Evolutionary conservation across 2,113 vertebrate species (phyloP).

Genomic region (Coreoperca whiteheadi): DNA sequence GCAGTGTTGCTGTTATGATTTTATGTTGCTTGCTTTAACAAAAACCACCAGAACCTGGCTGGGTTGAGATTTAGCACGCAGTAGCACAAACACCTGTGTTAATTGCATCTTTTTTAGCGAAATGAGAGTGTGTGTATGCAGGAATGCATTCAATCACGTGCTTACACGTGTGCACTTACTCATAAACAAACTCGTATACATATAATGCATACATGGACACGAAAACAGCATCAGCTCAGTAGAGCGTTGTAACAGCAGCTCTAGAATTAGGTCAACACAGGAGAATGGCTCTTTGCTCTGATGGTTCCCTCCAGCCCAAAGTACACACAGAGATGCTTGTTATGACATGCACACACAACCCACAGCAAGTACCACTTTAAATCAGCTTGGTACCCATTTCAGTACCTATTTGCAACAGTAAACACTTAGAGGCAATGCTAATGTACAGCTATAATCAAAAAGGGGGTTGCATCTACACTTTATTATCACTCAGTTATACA

Average conservation of each 20-base stretch:
- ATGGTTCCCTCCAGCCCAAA: conserved; percentile 62
- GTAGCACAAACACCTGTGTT: conserved; percentile 28
- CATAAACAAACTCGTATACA: conserved; percentile 38
- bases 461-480: neutral
- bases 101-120: conserved; percentile 41
- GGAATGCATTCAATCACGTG: conserved; percentile 26
- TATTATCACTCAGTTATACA: conserved; percentile 42
- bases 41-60: conserved; percentile 18
- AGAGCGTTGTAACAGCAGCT: conserved; percentile 66
- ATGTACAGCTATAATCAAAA: neutral
- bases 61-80: conserved; percentile 9
- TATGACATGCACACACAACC: conserved; percentile 47
- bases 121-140: conserved; percentile 3
- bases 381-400: conserved; percentile 2
- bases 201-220: conserved; percentile 24
- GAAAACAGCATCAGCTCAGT: conserved; percentile 59
- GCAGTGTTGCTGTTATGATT: conserved; percentile 26
- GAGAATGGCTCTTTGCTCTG: conserved; percentile 61
- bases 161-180: conserved; percentile 30
- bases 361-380: conserved; percentile 27
- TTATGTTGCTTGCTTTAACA: conserved; percentile 25
- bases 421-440: neutral
- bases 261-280: conserved; percentile 73
- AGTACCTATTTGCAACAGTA: neutral
- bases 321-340: conserved; percentile 52